phyloP scores from a whole-genome alignment of 2,888 invertebrate species.

The Colletes collaris region DNA sequence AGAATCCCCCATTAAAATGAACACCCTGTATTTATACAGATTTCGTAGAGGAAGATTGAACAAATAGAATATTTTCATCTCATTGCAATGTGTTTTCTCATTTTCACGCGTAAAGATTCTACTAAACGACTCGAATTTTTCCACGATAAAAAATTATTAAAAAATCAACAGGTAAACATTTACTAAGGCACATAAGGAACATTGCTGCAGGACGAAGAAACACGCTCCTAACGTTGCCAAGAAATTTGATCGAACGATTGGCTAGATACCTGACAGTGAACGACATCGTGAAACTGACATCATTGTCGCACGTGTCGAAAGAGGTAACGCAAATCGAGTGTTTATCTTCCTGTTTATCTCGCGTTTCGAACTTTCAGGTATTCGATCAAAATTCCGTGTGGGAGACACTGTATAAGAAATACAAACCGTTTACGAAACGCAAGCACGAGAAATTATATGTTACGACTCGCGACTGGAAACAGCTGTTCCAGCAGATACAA shows the following conservation, averaged over 20 bases:
- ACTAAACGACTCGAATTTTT: no score
- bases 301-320: constrained; percentile 59
- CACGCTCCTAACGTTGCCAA: constrained; percentile 68
- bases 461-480: constrained; percentile 64
- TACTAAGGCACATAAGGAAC: constrained; percentile 59
- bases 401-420: constrained; percentile 66
- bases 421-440: constrained; percentile 37
- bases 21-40: no score
- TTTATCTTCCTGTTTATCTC: not conserved
- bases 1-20: no score
- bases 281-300: constrained; percentile 66
- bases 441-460: constrained; percentile 42
- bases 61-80: no score
- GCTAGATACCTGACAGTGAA: constrained; percentile 56
- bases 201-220: constrained; percentile 53
- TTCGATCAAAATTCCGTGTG: constrained; percentile 69
- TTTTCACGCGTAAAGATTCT: no score
- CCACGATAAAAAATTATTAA: not conserved
- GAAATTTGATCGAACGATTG: constrained; percentile 57
- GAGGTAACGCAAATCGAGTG: constrained; percentile 58
- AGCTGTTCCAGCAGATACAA: constrained; percentile 61
- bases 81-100: no score
- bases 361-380: constrained; percentile 51
- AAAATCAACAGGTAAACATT: constrained; percentile 57
- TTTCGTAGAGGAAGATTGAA: no score